These are phyloP conservation scores for Corvus cornix DNA, from an alignment of 2,113 vertebrate species.

Conservation along the genomic window DNA sequence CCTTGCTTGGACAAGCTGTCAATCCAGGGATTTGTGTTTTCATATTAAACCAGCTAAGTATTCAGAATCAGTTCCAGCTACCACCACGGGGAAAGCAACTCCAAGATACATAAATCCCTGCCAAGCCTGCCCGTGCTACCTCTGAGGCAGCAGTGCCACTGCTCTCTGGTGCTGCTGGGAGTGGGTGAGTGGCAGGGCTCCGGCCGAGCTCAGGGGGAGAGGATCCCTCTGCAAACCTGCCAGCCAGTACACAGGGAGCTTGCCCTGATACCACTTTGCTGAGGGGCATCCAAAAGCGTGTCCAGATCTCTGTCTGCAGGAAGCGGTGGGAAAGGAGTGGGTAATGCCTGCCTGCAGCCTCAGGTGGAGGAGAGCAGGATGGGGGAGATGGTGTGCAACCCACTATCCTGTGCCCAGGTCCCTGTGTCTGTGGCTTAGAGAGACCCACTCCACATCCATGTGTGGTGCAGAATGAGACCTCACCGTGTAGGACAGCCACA, in stretches of 20 bases:
- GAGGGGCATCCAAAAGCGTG: rapidly evolving
- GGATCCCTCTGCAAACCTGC: neutral
- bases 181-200: neutral
- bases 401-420: neutral
- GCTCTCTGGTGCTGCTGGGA: neutral
- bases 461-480: neutral
- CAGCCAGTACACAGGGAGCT: rapidly evolving
- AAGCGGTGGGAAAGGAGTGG: rapidly evolving
- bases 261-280: rapidly evolving
- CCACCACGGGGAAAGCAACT: neutral
- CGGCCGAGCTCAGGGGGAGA: rapidly evolving
- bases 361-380: neutral
- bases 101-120: conserved; percentile 19
- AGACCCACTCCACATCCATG: neutral
- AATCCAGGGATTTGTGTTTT: conserved; percentile 36
- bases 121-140: neutral
- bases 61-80: conserved; percentile 25
- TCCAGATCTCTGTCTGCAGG: neutral
- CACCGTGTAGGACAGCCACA: neutral
- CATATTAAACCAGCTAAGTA: conserved; percentile 29
- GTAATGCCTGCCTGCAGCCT: neutral
- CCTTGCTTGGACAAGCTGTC: conserved; percentile 7
- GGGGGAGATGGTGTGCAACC: neutral
- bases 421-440: neutral
- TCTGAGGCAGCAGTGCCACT: neutral